Base-by-base conservation (phyloP, 2,113 vertebrate genomes). In the Sciurus niger region DNA sequence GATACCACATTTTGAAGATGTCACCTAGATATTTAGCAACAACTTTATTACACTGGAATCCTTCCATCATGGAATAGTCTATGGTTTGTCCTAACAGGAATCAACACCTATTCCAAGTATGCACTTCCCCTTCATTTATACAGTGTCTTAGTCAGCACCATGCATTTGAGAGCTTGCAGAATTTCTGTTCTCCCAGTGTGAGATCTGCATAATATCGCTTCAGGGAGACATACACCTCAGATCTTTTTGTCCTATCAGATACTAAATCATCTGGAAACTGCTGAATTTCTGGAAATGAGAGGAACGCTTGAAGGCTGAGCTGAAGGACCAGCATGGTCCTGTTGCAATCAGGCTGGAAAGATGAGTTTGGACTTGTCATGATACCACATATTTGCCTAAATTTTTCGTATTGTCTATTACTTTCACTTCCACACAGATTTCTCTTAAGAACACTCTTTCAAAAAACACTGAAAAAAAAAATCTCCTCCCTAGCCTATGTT, bases 1-100 rank as follows among this genome's bases (percentile, higher is more conserved):
- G 16, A 13, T 46, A 53, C 12, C 4, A 58, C 40, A 34, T 37
- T 20, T 70, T 58, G 13, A 72, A 82, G 65, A 72, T 8, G 77
- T 14, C 3, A 13, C 18, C 28, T 9, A 22, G n/a, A 51, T 51
- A 58, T 80, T 55, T 70, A 28, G 28, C 25, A 55, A 70, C 4
- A 80, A 20, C 30, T 14, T 68, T 67, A 14, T 37, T 40, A 68
- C 34, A 40, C 8, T 68, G 11, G 24, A 68, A 28, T 28, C 17
- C n/a, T 55, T 55, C 48, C 65, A 55, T 24, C 11, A 20, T 14
- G n/a, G 60, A 55, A 70, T 40, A 68, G 51, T 94, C 68, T 90
- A 13, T 73, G 37, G 60, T 97, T 77, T 68, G 11, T 53, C 40
- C 58, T 63, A 94, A 43, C 72, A 96, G 82, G 83, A 97, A 96